Evolutionary conservation across 2,888 invertebrate genomes (phyloP), one percentile per base, ranked within the genome.

Genomic region (Beris chalybata): DNA sequence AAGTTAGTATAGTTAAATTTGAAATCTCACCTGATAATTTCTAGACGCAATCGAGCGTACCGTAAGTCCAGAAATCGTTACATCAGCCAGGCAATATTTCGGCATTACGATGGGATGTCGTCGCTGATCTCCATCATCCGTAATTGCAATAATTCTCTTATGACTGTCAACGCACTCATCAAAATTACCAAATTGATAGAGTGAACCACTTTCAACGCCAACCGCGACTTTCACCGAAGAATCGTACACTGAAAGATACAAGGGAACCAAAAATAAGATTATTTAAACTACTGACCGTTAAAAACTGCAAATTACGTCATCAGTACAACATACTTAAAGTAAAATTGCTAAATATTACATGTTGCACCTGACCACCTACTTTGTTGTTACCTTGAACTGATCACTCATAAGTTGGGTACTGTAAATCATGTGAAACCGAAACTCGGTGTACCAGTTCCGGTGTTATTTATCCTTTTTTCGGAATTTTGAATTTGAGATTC

Each of bases 171-270:
- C 79, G 73, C 90, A 90, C 78, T 90, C 89, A 75, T 90, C 90
- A 74, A 86, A 90, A 78, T 90, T 89, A 0, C 90, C 90, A 70
- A 90, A 81, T 70, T 90, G 89, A 78, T 87, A 89, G 1, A 85
- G 83, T 11, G 87, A 85, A 3, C 89, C 89, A 71, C 85, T 85
- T 15, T 89, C 83, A 12, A 90, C 79, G 12, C 90, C 90, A 71
- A 84, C 84, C 0, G 89, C 87, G 45, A 86, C 86, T 76, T 90
- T 90, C 0, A 87, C 87, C 43, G 88, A 87, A 4, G 90, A 85
- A 74, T 90, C 90, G 76, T 89, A 89, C 85, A 90, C 91, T 90
- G 84, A 59, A 73, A 71, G 22, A 71, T 63, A 69, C 58, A 48
- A 5, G 64, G 68, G 50, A 43, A 22, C 4, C 12, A 6, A 30